Conservation (phyloP, 1,140 invertebrate genomes). For the Scaptomyza graminum region DNA sequence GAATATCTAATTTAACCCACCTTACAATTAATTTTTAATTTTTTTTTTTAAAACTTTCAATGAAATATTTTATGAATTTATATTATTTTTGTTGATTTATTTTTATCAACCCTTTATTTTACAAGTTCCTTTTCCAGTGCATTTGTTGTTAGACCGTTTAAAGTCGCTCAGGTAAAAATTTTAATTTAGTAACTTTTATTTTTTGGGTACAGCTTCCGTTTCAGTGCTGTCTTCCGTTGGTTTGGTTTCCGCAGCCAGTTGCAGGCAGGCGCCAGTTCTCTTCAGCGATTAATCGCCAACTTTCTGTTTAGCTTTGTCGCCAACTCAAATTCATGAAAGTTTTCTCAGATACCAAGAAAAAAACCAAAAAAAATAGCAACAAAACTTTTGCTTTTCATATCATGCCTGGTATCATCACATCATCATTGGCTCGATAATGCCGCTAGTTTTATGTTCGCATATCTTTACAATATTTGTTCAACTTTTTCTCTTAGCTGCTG, state of each 20-base stretch:
- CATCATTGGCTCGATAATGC: slow-evolving; percentile 80
- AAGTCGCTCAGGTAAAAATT: slow-evolving; percentile 52
- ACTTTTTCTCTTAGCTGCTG: slow-evolving; percentile 11
- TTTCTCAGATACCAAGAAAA: slow-evolving; percentile 41
- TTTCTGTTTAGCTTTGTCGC: slow-evolving; percentile 63
- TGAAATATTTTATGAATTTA: too few species aligned
- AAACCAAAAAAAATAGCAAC: neutral
- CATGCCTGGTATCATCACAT: slow-evolving; percentile 72
- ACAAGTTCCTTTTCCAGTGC: neutral
- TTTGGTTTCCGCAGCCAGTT: slow-evolving; percentile 49
- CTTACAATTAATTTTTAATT: too few species aligned
- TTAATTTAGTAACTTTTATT: neutral
- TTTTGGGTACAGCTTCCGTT: slow-evolving; percentile 30
- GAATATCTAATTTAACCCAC: too few species aligned
- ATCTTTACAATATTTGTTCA: slow-evolving; percentile 58
- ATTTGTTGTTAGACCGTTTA: slow-evolving; percentile 11
- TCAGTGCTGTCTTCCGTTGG: slow-evolving; percentile 17
- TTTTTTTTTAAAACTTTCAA: too few species aligned
- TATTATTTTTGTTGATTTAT: too few species aligned
- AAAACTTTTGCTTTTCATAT: slow-evolving; percentile 80
- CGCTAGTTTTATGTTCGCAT: slow-evolving; percentile 72
- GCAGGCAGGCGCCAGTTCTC: slow-evolving; percentile 60
- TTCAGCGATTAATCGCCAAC: slow-evolving; percentile 69
- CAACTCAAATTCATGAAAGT: slow-evolving; percentile 67
- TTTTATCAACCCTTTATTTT: neutral